phyloP scores from a whole-genome alignment of 2,797 vertebrate species.

The Hippopotamyrus pictus region DNA sequence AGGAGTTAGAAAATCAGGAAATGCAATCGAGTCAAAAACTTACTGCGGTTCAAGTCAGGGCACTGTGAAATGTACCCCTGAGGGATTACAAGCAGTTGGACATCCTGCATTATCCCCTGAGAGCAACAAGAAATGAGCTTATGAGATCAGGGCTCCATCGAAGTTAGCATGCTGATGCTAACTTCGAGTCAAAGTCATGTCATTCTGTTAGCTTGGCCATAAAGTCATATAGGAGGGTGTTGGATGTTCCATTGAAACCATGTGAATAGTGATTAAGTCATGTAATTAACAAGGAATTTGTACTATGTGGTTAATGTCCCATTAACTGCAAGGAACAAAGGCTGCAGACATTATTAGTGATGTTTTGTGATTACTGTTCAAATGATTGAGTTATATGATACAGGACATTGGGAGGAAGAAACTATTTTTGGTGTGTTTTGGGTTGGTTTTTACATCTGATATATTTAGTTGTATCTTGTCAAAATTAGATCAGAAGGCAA shows the following conservation, averaged over 20 bases:
- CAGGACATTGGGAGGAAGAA: neutral
- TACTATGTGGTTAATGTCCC: neutral
- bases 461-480: neutral
- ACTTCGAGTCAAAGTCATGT: neutral
- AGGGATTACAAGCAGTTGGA: constrained; percentile 91
- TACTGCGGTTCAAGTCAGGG: constrained; percentile 97
- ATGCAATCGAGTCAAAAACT: constrained; percentile 47
- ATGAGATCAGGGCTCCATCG: neutral
- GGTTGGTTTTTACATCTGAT: neutral
- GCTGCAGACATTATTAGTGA: neutral
- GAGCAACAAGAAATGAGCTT: constrained; percentile 26
- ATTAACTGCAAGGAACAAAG: neutral
- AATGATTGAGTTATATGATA: neutral
- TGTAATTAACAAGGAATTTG: neutral
- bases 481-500: neutral
- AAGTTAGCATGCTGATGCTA: neutral
- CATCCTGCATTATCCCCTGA: constrained; percentile 94
- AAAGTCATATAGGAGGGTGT: neutral
- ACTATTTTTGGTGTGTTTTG: neutral
- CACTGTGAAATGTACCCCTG: constrained; percentile 97
- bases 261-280: neutral
- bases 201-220: neutral
- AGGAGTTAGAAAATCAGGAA: neutral
- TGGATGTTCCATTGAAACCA: neutral
- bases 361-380: neutral